These are phyloP conservation scores for Rhamphomyia laevipes DNA, from an alignment of 2,888 invertebrate species.

Conservation along the genomic window DNA sequence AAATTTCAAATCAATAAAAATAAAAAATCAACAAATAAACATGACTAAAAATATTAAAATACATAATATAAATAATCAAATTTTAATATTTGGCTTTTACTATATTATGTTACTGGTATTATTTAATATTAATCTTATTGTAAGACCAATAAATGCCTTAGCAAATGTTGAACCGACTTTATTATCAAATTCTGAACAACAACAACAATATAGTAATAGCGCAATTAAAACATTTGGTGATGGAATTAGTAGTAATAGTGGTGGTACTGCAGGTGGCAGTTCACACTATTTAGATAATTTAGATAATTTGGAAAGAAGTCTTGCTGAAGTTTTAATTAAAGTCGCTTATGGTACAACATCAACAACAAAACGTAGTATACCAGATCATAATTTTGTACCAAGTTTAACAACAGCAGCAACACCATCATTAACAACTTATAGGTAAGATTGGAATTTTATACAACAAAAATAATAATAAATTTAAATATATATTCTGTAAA, in stretches of 20 bases:
- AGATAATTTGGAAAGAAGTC: conserved; percentile 48
- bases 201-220: background rate
- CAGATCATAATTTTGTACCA: conserved; percentile 47
- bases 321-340: conserved; percentile 56
- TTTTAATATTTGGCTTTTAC: background rate
- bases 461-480: too few relatives aligned
- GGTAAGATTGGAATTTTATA: too few relatives aligned
- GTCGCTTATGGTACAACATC: conserved; percentile 53
- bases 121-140: background rate
- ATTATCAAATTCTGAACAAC: conserved; percentile 6
- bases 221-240: conserved; percentile 8
- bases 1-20: background rate
- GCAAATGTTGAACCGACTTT: conserved; percentile 20
- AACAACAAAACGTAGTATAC: conserved; percentile 56
- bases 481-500: conserved; percentile 1
- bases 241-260: conserved; percentile 8
- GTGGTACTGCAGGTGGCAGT: conserved; percentile 17
- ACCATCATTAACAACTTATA: conserved; percentile 46
- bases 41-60: too few relatives aligned
- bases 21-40: too few relatives aligned
- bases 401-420: conserved; percentile 52
- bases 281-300: conserved; percentile 44
- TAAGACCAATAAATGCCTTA: conserved; percentile 12
- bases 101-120: background rate
- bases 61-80: background rate